Conservation (phyloP, 2,113 vertebrate species). For the Cacatua alba region DNA sequence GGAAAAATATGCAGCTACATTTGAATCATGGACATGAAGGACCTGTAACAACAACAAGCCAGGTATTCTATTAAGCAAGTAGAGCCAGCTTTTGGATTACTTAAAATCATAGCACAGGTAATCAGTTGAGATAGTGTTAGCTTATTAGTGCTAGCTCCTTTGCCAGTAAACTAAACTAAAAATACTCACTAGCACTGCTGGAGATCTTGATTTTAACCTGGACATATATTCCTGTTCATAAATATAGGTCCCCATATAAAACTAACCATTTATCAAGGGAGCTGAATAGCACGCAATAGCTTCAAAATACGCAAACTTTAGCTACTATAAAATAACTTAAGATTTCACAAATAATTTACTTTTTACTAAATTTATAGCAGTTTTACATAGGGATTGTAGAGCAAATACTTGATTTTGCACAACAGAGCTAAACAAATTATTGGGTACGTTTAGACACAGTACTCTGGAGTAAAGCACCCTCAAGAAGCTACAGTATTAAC, state of each 20-base stretch:
- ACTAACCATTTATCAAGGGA: background rate
- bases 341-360: background rate
- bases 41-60: background rate
- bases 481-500: background rate
- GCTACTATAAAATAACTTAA: background rate
- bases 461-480: background rate
- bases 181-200: background rate
- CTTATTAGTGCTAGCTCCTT: background rate
- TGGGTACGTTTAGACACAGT: fast-evolving
- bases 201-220: background rate
- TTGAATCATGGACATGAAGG: background rate
- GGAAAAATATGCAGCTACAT: background rate
- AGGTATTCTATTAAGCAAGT: background rate
- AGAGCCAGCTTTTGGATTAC: background rate
- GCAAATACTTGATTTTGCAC: background rate
- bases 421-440: background rate
- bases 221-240: background rate
- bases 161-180: background rate
- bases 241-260: background rate
- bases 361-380: background rate
- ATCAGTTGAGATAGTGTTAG: background rate
- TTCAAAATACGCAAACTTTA: background rate
- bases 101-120: background rate
- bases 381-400: background rate
- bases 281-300: background rate